These are phyloP conservation scores for Melanotaenia duboulayi DNA, from an alignment of 2,113 vertebrate species.

Conservation along the genomic window DNA sequence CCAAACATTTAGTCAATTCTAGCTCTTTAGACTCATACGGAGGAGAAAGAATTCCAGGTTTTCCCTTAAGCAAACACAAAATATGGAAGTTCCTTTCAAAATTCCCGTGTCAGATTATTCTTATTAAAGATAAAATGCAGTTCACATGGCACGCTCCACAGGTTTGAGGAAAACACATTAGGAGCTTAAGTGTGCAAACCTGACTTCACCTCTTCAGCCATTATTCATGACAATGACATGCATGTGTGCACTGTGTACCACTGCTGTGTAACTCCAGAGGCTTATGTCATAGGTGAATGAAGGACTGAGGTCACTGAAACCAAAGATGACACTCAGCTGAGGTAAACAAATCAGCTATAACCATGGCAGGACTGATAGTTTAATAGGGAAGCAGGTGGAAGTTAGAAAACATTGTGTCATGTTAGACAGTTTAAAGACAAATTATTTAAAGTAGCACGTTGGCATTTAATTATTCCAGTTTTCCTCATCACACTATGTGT, in stretches of 20 bases:
- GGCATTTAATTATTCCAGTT: slow-evolving; percentile 5
- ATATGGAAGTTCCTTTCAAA: background rate
- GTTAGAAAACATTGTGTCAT: no score
- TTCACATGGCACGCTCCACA: background rate
- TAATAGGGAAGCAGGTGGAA: background rate
- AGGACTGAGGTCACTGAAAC: slow-evolving; percentile 47
- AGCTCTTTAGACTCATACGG: no score
- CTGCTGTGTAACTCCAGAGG: slow-evolving; percentile 59
- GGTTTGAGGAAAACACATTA: background rate
- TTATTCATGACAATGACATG: slow-evolving; percentile 61
- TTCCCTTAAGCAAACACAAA: no score
- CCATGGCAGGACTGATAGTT: background rate
- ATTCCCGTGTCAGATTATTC: background rate
- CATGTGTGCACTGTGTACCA: slow-evolving; percentile 31
- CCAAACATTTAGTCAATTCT: no score
- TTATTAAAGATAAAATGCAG: background rate
- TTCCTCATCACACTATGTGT: slow-evolving; percentile 16
- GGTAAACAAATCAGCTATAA: slow-evolving; percentile 23
- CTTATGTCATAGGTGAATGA: slow-evolving; percentile 40
- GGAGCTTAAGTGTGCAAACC: slow-evolving; percentile 12
- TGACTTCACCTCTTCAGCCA: slow-evolving; percentile 47
- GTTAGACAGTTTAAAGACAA: slow-evolving; percentile 1
- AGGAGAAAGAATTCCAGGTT: no score
- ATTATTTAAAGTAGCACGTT: slow-evolving; percentile 3
- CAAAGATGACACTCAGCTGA: slow-evolving; percentile 14